A percentile compares a stretch with the other conserved stretches of the same genome.
phyloP scores from a whole-genome alignment of 1,140 invertebrate genomes.

The Uloborus diversus region DNA sequence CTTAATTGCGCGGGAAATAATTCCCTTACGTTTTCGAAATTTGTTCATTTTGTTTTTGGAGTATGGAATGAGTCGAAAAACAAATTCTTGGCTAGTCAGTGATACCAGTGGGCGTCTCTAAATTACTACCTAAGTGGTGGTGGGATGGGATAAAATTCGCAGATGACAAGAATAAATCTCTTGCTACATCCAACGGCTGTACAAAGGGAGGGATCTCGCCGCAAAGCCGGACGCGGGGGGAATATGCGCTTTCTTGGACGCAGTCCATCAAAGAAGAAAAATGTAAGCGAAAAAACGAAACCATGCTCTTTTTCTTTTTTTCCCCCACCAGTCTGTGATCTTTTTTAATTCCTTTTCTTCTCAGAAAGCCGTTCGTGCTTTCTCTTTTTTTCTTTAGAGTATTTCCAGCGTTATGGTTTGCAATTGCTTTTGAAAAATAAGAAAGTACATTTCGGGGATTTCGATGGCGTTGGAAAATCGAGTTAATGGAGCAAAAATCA shows the following conservation, averaged over 20 bases:
- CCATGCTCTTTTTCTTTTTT: background rate
- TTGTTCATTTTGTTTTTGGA: background rate
- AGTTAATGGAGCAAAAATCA: too few species aligned
- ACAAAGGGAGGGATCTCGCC: constrained; percentile 49
- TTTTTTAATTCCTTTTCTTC: too few species aligned
- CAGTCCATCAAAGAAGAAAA: constrained; percentile 55
- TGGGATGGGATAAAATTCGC: constrained; percentile 50
- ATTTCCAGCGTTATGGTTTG: too few species aligned
- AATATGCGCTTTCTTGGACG: constrained; percentile 31
- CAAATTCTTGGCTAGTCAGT: constrained; percentile 6
- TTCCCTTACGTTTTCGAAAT: constrained; percentile 23
- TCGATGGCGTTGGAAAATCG: too few species aligned
- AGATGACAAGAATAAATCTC: constrained; percentile 55
- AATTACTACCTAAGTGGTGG: constrained; percentile 36
- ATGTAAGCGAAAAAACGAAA: constrained; percentile 37
- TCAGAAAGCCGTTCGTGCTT: too few species aligned
- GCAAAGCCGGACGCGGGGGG: background rate
- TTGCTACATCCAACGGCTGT: constrained; percentile 43
- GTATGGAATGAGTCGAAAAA: constrained; percentile 33
- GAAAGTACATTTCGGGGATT: too few species aligned
- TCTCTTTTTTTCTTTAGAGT: too few species aligned
- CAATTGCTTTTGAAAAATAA: too few species aligned
- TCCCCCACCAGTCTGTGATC: too few species aligned
- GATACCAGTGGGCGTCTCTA: constrained; percentile 50
- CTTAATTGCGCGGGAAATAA: constrained; percentile 54